These are phyloP conservation scores for Merluccius polli DNA, from an alignment of 2,797 vertebrate species.

Conservation along the genomic window DNA sequence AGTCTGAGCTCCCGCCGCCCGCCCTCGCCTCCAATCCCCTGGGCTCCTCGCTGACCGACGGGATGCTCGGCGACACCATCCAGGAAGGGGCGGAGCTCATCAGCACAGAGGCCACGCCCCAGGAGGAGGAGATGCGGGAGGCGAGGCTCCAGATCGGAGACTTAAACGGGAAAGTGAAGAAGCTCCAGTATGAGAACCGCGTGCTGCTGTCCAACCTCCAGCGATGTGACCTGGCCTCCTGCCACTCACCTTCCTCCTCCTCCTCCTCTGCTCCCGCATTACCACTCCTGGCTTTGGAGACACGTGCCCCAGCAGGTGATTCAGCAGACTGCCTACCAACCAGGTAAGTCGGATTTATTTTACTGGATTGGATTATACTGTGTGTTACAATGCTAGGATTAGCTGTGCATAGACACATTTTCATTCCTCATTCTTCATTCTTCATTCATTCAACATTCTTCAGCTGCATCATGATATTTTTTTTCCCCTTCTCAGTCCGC, in stretches of 20 bases:
- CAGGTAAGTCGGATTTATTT: constrained; percentile 40
- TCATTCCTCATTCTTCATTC: background rate
- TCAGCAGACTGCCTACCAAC: constrained; percentile 86
- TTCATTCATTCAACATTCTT: background rate
- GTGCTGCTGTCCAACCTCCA: constrained; percentile 96
- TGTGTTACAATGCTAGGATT: background rate
- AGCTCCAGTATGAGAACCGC: constrained; percentile 96
- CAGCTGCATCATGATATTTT: background rate
- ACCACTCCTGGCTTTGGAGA: constrained; percentile 82
- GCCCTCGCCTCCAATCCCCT: constrained; percentile 39
- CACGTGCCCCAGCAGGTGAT: constrained; percentile 88
- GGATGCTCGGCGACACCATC: constrained; percentile 63
- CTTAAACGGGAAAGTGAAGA: constrained; percentile 92
- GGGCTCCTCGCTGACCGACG: constrained; percentile 45
- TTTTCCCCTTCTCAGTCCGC: constrained; percentile 46
- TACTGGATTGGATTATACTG: background rate
- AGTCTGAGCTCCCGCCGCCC: constrained; percentile 78
- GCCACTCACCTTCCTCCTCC: constrained; percentile 70
- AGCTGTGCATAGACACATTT: background rate
- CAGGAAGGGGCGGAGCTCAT: constrained; percentile 84
- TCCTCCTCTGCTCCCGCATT: constrained; percentile 26
- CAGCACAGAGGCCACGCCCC: constrained; percentile 68
- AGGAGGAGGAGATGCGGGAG: constrained; percentile 85
- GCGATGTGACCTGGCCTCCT: constrained; percentile 91
- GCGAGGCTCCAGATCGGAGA: constrained; percentile 91